These are phyloP conservation scores for Caracal caracal DNA, from an alignment of 2,113 vertebrate genomes.

Conservation along the genomic window DNA sequence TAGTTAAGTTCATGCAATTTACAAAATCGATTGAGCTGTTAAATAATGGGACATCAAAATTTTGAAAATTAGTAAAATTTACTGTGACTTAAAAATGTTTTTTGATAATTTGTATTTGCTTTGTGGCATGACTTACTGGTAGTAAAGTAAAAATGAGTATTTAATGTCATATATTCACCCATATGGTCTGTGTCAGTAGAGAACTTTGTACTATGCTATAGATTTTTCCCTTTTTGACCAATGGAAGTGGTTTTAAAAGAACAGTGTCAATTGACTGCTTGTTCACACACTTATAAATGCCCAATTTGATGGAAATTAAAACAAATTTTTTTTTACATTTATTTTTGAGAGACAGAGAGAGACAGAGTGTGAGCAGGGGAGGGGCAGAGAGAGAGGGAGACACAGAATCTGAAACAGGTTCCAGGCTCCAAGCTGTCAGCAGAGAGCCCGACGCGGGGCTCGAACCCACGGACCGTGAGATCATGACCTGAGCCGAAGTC, in stretches of 20 bases:
- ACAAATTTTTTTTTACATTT: too few relatives aligned
- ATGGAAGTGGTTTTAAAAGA: neutral
- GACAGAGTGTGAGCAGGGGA: too few relatives aligned
- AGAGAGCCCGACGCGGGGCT: too few relatives aligned
- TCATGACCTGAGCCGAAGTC: neutral
- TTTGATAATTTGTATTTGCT: conserved; percentile 23
- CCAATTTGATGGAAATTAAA: neutral
- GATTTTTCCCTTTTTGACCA: neutral
- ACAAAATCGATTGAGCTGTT: neutral
- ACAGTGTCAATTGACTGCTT: neutral
- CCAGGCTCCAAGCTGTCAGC: too few relatives aligned
- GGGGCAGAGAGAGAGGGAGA: too few relatives aligned
- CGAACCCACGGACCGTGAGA: neutral
- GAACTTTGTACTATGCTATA: neutral
- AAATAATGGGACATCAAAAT: neutral
- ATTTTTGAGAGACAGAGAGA: too few relatives aligned
- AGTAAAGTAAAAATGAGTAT: neutral
- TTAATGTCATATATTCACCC: neutral
- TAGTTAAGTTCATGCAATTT: neutral
- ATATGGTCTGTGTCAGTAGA: neutral
- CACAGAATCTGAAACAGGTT: too few relatives aligned
- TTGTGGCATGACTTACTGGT: neutral
- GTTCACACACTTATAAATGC: neutral
- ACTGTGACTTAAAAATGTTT: neutral
- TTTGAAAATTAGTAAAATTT: conserved; percentile 39